phyloP scores from a whole-genome alignment of 2,113 vertebrate genomes.

The Notechis scutatus region DNA sequence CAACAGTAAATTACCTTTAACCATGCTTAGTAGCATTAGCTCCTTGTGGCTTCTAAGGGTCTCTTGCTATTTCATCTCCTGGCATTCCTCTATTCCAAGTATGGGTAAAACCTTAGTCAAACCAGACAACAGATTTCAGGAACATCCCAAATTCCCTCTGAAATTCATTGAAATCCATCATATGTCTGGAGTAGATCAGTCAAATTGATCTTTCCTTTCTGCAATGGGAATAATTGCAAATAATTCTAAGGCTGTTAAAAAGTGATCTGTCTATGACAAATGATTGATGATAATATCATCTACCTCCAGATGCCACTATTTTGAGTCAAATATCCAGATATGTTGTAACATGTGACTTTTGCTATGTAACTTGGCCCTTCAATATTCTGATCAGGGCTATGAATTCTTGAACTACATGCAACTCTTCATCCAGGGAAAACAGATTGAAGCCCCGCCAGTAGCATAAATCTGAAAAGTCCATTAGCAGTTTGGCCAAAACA shows the following conservation, averaged over 20 bases:
- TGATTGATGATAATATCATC: background rate
- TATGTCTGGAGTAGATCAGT: background rate
- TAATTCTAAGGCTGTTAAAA: background rate
- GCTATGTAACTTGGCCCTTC: background rate
- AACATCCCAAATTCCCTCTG: background rate
- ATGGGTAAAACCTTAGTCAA: background rate
- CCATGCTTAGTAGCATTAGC: background rate
- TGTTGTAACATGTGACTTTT: background rate
- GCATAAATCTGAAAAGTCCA: background rate
- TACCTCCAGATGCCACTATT: background rate
- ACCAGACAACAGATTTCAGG: background rate
- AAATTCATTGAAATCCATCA: background rate
- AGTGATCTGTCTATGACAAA: background rate
- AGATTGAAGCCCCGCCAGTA: background rate
- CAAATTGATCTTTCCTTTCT: background rate
- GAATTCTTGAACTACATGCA: background rate
- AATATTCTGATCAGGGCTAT: background rate
- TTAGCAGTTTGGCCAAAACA: background rate
- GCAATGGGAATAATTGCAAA: background rate
- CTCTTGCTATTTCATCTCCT: background rate
- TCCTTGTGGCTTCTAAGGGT: background rate
- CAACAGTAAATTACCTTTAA: background rate
- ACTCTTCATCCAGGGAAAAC: background rate
- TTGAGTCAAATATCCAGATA: background rate
- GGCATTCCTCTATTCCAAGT: background rate